phyloP scores from a whole-genome alignment of 2,113 vertebrate species.

The Phodopus roborovskii region DNA sequence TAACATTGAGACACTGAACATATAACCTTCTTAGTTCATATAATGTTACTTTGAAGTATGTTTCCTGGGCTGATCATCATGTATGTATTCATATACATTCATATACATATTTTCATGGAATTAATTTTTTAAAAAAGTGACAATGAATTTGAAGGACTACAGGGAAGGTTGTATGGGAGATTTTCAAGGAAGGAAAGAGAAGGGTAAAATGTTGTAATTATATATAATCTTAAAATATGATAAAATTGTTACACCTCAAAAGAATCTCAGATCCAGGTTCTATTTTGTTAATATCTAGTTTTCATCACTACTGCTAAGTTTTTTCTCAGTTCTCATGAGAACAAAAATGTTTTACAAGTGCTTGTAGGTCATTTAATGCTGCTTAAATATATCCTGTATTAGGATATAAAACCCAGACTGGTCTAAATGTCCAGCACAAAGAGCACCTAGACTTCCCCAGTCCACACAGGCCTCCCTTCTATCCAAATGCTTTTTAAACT shows the following conservation, averaged over 20 bases:
- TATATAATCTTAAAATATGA: not conserved
- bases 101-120: not conserved
- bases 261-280: conserved; percentile 34
- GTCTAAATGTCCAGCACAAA: not conserved
- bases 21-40: not conserved
- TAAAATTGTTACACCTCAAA: not conserved
- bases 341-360: conserved; percentile 57
- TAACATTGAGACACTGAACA: not conserved
- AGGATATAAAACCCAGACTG: conserved; percentile 17
- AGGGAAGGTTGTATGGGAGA: not conserved
- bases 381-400: conserved; percentile 8
- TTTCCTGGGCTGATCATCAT: not conserved
- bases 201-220: not conserved
- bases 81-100: too few relatives aligned
- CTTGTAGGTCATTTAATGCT: conserved; percentile 40
- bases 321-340: conserved; percentile 54
- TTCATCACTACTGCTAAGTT: conserved; percentile 24
- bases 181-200: not conserved
- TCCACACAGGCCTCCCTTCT: not conserved
- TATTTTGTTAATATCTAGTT: not conserved
- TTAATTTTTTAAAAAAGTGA: not conserved
- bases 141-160: not conserved
- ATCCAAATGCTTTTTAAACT: conserved; percentile 5
- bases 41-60: too few relatives aligned
- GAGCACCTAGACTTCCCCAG: not conserved